Evolutionary conservation across 2,113 vertebrate genomes (phyloP).

Genomic region (Rallus limicola): DNA sequence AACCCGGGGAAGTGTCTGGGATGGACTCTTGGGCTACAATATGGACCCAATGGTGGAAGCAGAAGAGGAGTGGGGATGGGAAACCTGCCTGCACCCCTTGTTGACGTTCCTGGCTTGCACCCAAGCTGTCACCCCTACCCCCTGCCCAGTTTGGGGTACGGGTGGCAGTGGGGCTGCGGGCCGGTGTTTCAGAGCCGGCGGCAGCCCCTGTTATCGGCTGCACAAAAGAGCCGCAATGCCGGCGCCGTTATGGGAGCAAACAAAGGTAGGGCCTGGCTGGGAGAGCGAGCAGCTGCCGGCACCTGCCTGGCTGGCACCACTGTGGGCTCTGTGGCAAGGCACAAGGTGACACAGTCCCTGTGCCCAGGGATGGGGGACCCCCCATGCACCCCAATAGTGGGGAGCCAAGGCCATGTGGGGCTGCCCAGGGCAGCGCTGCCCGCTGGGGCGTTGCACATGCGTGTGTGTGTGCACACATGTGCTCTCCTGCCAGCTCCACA

Average conservation of each 20-base stretch:
- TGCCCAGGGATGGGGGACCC: not conserved
- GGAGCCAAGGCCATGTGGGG: fast-evolving
- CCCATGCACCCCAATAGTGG: fast-evolving
- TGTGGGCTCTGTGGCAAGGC: fast-evolving
- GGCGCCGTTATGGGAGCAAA: not conserved
- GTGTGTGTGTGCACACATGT: fast-evolving
- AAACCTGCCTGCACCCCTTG: not conserved
- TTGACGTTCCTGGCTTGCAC: not conserved
- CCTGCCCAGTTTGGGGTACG: fast-evolving
- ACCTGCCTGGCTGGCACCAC: fast-evolving
- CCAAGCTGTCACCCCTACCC: not conserved
- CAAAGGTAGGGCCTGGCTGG: not conserved
- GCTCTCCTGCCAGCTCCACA: fast-evolving
- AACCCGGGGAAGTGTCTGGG: not conserved
- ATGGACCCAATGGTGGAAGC: not conserved
- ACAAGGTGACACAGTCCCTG: not conserved
- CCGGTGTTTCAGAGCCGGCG: not conserved
- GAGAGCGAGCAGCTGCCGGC: not conserved
- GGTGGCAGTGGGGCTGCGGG: not conserved
- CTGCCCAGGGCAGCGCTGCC: not conserved
- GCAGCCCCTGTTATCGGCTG: not conserved
- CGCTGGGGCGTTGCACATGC: fast-evolving
- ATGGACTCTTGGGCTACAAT: not conserved
- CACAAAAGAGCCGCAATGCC: slow-evolving; percentile 14
- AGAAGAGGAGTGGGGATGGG: not conserved